A percentile compares a stretch with the other conserved stretches of the same genome.
Evolutionary conservation across 2,113 vertebrate species (phyloP).

Genomic region (Cryptomyrus ogoouensis): DNA sequence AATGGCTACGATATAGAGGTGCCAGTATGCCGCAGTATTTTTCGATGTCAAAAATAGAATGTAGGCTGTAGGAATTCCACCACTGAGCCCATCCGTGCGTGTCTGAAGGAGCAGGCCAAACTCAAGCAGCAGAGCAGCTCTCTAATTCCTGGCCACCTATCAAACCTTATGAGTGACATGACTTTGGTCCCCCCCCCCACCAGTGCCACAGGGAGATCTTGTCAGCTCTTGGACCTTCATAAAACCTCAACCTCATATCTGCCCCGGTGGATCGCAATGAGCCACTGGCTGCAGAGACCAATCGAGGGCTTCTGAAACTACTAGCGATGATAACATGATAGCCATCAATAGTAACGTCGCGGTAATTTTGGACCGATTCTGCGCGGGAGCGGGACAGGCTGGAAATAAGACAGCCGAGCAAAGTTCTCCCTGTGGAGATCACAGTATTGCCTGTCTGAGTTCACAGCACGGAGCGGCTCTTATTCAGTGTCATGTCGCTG

Average conservation of each 20-base stretch:
- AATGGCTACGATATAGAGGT: neutral
- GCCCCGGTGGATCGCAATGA: neutral
- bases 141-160: neutral
- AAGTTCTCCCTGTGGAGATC: neutral
- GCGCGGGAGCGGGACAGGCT: neutral
- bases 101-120: neutral
- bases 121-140: too few species aligned
- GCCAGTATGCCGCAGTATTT: neutral
- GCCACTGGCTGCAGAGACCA: neutral
- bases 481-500: neutral
- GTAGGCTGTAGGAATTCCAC: conserved; percentile 5
- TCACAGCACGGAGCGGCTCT: neutral
- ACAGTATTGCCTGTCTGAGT: neutral
- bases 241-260: neutral
- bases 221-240: neutral
- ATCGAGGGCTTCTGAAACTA: neutral
- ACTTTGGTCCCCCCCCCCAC: neutral
- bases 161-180: neutral
- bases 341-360: neutral
- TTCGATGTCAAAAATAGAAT: neutral
- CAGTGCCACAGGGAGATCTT: neutral
- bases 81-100: neutral
- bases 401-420: neutral
- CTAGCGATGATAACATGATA: neutral
- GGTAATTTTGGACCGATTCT: neutral